Evolutionary conservation across 1,140 invertebrate genomes (phyloP).

Genomic region (Drosophila chauvacae): DNA sequence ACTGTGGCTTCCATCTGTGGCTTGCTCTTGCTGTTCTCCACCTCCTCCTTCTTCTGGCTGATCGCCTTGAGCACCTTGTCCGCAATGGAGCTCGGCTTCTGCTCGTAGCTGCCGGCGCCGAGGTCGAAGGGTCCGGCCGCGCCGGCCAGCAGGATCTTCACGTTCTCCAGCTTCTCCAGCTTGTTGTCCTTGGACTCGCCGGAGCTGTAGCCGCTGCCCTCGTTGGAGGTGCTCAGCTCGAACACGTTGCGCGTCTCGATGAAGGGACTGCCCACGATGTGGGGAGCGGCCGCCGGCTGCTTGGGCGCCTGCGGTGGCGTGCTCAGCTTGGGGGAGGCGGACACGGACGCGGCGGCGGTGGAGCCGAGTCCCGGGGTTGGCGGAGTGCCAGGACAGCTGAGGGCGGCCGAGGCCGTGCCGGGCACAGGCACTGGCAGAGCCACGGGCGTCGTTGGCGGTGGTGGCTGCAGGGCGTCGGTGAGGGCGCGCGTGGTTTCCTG

Average conservation of each 20-base stretch:
- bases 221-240: slow-evolving; percentile 72
- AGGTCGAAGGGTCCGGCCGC: slow-evolving; percentile 68
- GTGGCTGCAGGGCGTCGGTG: slow-evolving; percentile 72
- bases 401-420: too few relatives aligned
- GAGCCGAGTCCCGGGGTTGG: neutral
- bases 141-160: slow-evolving; percentile 74
- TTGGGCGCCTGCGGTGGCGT: slow-evolving; percentile 54
- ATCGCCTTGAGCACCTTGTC: slow-evolving; percentile 87
- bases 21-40: slow-evolving; percentile 68
- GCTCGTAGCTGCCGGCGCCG: slow-evolving; percentile 76
- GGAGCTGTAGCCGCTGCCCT: slow-evolving; percentile 81
- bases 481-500: slow-evolving; percentile 77
- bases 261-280: slow-evolving; percentile 84
- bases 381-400: slow-evolving; percentile 30
- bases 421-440: neutral
- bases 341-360: slow-evolving; percentile 11
- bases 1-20: neutral
- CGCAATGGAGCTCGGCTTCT: slow-evolving; percentile 86
- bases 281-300: slow-evolving; percentile 2
- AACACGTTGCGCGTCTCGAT: slow-evolving; percentile 85
- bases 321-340: slow-evolving; percentile 50
- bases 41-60: slow-evolving; percentile 85
- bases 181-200: slow-evolving; percentile 84
- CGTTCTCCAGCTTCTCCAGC: slow-evolving; percentile 86
- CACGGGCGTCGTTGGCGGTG: slow-evolving; percentile 47